These are phyloP conservation scores for Centroberyx gerrardi DNA, from an alignment of 2,797 vertebrate species.

Conservation along the genomic window DNA sequence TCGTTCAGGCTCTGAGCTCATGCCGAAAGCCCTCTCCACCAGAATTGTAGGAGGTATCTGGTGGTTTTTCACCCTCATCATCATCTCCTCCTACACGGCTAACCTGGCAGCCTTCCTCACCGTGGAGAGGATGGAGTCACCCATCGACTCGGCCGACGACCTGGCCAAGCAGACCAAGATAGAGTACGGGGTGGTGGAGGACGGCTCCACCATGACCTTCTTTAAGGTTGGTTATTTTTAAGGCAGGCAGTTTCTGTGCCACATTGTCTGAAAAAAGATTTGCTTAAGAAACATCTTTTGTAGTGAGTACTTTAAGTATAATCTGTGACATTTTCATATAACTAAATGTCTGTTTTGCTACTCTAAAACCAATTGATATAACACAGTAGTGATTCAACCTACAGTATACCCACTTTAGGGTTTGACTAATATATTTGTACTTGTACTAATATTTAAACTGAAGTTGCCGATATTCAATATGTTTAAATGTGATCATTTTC, in stretches of 20 bases:
- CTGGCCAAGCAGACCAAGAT: constrained; percentile 99
- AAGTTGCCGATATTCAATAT: too few relatives aligned
- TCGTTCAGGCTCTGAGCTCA: constrained; percentile 98
- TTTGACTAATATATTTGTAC: too few relatives aligned
- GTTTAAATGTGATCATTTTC: too few relatives aligned
- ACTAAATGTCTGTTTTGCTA: too few relatives aligned
- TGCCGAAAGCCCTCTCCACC: constrained; percentile 99
- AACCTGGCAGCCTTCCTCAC: constrained; percentile 99
- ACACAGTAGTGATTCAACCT: too few relatives aligned
- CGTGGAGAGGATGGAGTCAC: constrained; percentile 98
- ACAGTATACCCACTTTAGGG: too few relatives aligned
- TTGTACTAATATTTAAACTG: too few relatives aligned
- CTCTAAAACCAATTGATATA: too few relatives aligned
- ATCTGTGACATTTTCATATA: too few relatives aligned
- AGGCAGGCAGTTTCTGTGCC: background rate
- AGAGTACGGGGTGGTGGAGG: constrained; percentile 96
- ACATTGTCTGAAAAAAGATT: too few relatives aligned
- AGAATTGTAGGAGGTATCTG: constrained; percentile 99
- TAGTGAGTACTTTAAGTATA: too few relatives aligned
- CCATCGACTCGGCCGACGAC: constrained; percentile 97
- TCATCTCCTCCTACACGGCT: constrained; percentile 99
- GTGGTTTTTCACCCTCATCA: constrained; percentile 99
- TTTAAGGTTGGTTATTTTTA: constrained; percentile 92
- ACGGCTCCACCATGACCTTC: constrained; percentile 97
- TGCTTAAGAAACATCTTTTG: too few relatives aligned